Conservation (phyloP, 2,888 invertebrate species). For the Rotaria sp. region DNA sequence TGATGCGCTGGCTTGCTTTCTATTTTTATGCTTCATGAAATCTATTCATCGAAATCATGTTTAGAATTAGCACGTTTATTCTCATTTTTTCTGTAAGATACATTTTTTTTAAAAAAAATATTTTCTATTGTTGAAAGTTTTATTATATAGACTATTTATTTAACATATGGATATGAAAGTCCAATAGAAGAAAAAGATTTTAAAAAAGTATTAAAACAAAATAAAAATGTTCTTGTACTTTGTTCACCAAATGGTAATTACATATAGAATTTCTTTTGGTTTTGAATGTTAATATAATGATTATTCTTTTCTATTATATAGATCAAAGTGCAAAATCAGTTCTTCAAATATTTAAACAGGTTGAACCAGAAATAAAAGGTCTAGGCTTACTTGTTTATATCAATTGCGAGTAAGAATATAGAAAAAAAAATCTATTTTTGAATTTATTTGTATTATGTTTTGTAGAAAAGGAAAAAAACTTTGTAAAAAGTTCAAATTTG, state of each 20-base stretch:
- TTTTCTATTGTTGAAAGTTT: neutral
- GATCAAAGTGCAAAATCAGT: constrained; percentile 30
- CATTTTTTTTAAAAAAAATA: neutral
- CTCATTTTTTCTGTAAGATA: neutral
- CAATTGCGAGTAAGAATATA: constrained; percentile 39
- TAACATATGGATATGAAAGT: neutral
- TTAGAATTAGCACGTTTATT: neutral
- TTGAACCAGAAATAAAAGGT: constrained; percentile 23
- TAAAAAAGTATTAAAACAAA: constrained; percentile 37
- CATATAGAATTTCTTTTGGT: neutral
- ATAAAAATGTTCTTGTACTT: constrained; percentile 34
- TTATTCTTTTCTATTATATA: neutral
- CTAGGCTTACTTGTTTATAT: constrained; percentile 25
- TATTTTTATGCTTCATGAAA: too few species aligned
- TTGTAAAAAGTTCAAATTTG: constrained; percentile 38
- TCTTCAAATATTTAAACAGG: constrained; percentile 35
- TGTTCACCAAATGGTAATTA: constrained; percentile 33
- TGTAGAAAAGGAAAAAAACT: constrained; percentile 37
- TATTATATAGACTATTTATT: neutral
- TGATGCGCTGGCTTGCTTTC: neutral
- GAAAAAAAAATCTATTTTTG: neutral
- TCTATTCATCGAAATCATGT: neutral
- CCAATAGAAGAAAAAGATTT: constrained; percentile 37
- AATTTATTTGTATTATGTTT: neutral
- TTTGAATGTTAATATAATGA: neutral